Evolutionary conservation across 2,888 invertebrate species (phyloP), one percentile per base, ranked within the genome.

Genomic region (Drosophila mercatorum): DNA sequence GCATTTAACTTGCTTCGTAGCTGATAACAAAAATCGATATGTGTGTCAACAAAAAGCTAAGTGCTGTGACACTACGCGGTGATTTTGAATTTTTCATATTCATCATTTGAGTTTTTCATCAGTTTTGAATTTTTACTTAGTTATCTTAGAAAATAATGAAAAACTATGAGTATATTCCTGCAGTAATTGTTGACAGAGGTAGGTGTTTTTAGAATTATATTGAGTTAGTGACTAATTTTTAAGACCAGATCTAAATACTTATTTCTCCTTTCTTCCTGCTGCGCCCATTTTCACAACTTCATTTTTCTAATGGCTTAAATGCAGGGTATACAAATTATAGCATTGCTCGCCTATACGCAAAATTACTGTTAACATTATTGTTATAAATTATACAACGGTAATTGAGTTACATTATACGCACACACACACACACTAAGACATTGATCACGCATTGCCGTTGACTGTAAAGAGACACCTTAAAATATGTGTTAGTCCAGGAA

Each of bases 371-470:
- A 34, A 40, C 59, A 59, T 40, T 49, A 59, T 59, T 49, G 49
- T 49, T 49, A 49, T 59, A 59, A 74, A 57, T 56, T 78, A 68
- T 68, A 68, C 74, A 78, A 76, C 78, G 78, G 78, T 76, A 76
- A 73, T 78, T 74, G 68, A 73, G 65, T 76, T 78, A 73, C 76
- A 68, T 61, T 74, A 71, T 22, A 22, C 22, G 22, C 63, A 51
- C 66, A 78, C 62, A 55, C 55, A 55, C 36, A 22, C 5, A n/a
- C n/a, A n/a, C 40, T 38, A 26, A 41, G 40, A 55, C 38, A 55
- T 62, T 46, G 55, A 40, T 55, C 57, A 69, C 81, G 62, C 61
- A 66, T 67, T 44, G 57, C 60, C 49, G 63, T 49, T 47, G 59
- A 65, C 68, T 46, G 65, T 58, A 72, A 70, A 71, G 62, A 73